These are phyloP conservation scores for Coelopa pilipes DNA, from an alignment of 2,888 invertebrate genomes.

Conservation along the genomic window DNA sequence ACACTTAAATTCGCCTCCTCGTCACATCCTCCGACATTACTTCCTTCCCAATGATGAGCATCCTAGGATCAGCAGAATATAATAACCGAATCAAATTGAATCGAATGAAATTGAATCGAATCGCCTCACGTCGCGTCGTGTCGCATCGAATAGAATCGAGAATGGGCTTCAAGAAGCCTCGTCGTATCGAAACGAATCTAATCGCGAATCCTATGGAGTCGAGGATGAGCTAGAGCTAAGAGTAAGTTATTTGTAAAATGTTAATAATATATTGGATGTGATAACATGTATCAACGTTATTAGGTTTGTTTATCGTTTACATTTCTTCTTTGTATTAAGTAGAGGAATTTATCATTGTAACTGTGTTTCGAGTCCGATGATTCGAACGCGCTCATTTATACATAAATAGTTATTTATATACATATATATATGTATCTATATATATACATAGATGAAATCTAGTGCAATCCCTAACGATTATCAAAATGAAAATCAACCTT, in stretches of 20 bases:
- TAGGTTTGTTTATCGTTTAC: neutral
- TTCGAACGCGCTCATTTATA: no score
- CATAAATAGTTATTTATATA: no score
- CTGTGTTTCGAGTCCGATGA: conserved; percentile 1
- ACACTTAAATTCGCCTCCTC: neutral
- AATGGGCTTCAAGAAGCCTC: neutral
- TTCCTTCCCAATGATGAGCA: neutral
- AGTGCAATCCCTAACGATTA: no score
- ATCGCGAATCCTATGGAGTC: no score
- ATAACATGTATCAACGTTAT: conserved; percentile 23
- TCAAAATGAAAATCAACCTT: no score
- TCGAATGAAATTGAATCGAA: no score
- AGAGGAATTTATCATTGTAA: conserved; percentile 5
- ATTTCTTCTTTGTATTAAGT: neutral
- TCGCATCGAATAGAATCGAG: conserved; percentile 10
- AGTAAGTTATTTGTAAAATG: conserved; percentile 27
- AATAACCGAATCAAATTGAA: no score
- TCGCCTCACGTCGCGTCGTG: no score
- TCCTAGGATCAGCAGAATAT: neutral
- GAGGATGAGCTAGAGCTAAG: neutral
- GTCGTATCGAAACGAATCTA: conserved; percentile 1
- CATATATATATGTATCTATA: no score
- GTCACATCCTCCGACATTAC: neutral
- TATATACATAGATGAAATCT: no score
- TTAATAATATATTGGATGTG: conserved; percentile 21